Evolutionary conservation across 2,888 invertebrate species (phyloP).

Genomic region (Nemapogon koenigi): DNA sequence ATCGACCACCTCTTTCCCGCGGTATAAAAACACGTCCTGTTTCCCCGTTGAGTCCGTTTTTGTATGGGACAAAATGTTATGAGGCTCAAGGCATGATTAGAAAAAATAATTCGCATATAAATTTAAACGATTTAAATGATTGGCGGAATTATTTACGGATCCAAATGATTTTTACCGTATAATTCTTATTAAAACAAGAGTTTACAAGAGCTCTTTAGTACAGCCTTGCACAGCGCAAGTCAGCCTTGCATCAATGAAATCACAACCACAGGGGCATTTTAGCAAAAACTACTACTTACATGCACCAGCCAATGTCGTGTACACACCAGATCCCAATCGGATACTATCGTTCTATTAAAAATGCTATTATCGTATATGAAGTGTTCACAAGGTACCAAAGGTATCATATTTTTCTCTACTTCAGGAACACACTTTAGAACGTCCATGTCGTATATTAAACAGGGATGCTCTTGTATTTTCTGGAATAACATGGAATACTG

Average conservation of each 20-base stretch:
- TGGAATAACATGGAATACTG: conserved; percentile 19
- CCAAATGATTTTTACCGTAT: neutral
- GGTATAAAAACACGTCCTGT: too few relatives aligned
- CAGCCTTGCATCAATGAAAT: too few relatives aligned
- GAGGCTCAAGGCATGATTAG: too few relatives aligned
- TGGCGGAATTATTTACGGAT: too few relatives aligned
- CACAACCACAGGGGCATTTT: too few relatives aligned
- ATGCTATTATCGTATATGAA: conserved; percentile 62
- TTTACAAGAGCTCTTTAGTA: neutral
- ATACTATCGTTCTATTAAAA: conserved; percentile 68
- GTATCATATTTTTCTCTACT: conserved; percentile 30
- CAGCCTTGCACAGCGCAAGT: too few relatives aligned
- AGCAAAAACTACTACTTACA: conserved; percentile 25
- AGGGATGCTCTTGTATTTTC: conserved; percentile 41
- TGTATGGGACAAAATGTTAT: too few relatives aligned
- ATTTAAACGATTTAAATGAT: too few relatives aligned
- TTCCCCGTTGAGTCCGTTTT: too few relatives aligned
- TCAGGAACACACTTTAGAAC: conserved; percentile 27
- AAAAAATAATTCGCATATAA: too few relatives aligned
- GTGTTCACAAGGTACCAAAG: conserved; percentile 35
- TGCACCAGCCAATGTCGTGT: conserved; percentile 61
- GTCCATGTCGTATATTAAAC: conserved; percentile 48
- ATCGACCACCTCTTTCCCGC: too few relatives aligned
- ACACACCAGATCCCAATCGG: conserved; percentile 72
- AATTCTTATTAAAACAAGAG: neutral